Percentiles rank a stretch among this genome's conserved stretches.
phyloP scores from a whole-genome alignment of 30 jellyfish, hydroid and myxozoan genomes.

The Hydractinia symbiolongicarpus region DNA sequence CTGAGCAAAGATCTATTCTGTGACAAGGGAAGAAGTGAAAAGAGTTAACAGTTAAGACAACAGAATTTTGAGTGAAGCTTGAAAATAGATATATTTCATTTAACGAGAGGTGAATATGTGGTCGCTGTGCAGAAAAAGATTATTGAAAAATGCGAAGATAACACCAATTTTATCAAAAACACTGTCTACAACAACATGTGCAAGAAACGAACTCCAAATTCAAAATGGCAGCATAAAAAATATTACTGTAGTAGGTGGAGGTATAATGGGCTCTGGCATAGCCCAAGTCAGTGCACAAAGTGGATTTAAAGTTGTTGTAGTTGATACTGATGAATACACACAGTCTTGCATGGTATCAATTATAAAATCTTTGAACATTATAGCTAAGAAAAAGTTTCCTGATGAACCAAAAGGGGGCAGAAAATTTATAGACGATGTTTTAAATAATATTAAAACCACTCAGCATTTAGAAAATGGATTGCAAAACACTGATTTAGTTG shows the following conservation, averaged over 20 bases:
- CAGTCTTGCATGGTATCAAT: constrained; percentile 64
- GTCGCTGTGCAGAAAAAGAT: no score
- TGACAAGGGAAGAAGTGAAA: no score
- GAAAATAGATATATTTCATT: no score
- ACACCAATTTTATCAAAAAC: background rate
- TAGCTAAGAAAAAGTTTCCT: constrained; percentile 60
- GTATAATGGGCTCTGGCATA: constrained; percentile 87
- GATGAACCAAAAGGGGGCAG: constrained; percentile 85
- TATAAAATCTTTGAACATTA: constrained; percentile 42
- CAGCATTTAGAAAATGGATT: constrained; percentile 56
- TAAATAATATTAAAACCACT: constrained; percentile 58
- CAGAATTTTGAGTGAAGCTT: no score
- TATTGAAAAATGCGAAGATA: no score
- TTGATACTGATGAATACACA: constrained; percentile 53
- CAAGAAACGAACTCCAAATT: background rate
- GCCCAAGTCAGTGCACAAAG: constrained; percentile 77
- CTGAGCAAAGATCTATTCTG: no score
- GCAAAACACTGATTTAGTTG: constrained; percentile 66
- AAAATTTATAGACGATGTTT: constrained; percentile 55
- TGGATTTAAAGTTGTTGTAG: constrained; percentile 67
- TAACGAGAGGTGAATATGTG: no score
- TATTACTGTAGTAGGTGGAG: constrained; percentile 85
- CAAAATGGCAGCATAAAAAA: constrained; percentile 19
- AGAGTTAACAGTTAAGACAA: no score
- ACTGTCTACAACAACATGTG: background rate